Conservation (phyloP, 1,140 invertebrate species). For the Drosophila serrata region DNA sequence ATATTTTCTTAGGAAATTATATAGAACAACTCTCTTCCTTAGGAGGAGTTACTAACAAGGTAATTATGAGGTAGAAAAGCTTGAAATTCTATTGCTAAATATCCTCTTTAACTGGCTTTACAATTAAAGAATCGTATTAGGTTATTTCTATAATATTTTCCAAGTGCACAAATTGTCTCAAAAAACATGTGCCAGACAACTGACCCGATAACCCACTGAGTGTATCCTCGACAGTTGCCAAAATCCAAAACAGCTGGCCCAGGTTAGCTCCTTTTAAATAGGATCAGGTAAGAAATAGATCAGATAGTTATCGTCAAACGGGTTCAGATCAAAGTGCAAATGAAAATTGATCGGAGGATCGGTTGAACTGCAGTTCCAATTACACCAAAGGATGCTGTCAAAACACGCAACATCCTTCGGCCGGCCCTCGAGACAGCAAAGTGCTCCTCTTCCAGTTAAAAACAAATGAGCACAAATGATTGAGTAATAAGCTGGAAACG, state of each 20-base stretch:
- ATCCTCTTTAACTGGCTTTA: too few species aligned
- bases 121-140: neutral
- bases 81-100: neutral
- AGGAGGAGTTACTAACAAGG: neutral
- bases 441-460: conserved; percentile 73
- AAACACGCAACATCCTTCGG: conserved; percentile 59
- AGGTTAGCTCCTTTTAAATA: conserved; percentile 5
- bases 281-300: conserved; percentile 54
- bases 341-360: conserved; percentile 32
- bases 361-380: conserved; percentile 43
- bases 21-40: neutral
- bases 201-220: neutral
- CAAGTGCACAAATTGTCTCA: conserved; percentile 2
- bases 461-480: conserved; percentile 70
- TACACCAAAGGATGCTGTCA: conserved; percentile 69
- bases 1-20: too few species aligned
- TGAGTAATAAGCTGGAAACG: conserved; percentile 71
- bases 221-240: conserved; percentile 40
- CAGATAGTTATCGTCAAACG: conserved; percentile 26
- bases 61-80: neutral
- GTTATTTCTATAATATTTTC: neutral
- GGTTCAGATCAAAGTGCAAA: conserved; percentile 31
- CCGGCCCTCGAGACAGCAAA: conserved; percentile 5
- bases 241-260: conserved; percentile 44
- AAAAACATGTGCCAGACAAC: conserved; percentile 3